These are phyloP conservation scores for Meteorus sp. DNA, from an alignment of 1,140 invertebrate species.

Conservation along the genomic window DNA sequence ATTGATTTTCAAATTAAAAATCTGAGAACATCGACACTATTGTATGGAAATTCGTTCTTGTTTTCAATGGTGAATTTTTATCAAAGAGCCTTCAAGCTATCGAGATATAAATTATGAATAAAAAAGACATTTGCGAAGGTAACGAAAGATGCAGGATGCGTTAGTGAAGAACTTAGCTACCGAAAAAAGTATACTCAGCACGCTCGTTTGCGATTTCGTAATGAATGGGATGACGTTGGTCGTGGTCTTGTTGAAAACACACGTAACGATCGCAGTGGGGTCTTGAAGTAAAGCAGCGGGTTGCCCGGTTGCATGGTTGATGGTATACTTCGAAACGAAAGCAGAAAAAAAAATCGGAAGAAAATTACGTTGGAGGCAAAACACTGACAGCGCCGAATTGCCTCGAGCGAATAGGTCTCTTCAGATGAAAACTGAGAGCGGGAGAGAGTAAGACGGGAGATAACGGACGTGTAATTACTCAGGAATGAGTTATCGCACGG, in stretches of 20 bases:
- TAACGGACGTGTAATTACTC: conserved; percentile 41
- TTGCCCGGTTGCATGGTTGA: too few species aligned
- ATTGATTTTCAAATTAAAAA: too few species aligned
- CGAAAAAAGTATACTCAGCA: conserved; percentile 25
- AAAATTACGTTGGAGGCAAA: conserved; percentile 17
- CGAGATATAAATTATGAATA: not conserved
- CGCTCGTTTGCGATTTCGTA: conserved; percentile 35
- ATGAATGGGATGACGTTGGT: conserved; percentile 33
- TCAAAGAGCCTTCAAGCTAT: conserved; percentile 2
- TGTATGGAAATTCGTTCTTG: too few species aligned
- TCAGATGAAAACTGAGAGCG: not conserved
- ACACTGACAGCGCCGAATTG: conserved; percentile 10
- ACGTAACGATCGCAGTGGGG: conserved; percentile 28
- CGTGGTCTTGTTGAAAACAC: conserved; percentile 24
- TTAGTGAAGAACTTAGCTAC: conserved; percentile 30
- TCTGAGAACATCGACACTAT: too few species aligned
- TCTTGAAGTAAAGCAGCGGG: conserved; percentile 16
- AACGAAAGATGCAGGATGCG: conserved; percentile 27
- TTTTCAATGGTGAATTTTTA: too few species aligned
- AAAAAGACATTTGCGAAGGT: conserved; percentile 17
- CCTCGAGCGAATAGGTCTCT: not conserved
- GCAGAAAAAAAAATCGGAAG: conserved; percentile 6
- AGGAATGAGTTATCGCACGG: conserved; percentile 41
- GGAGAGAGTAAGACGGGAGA: conserved; percentile 6
- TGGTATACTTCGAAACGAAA: too few species aligned